phyloP scores from a whole-genome alignment of 2,113 vertebrate species.

The Edolisoma coerulescens region DNA sequence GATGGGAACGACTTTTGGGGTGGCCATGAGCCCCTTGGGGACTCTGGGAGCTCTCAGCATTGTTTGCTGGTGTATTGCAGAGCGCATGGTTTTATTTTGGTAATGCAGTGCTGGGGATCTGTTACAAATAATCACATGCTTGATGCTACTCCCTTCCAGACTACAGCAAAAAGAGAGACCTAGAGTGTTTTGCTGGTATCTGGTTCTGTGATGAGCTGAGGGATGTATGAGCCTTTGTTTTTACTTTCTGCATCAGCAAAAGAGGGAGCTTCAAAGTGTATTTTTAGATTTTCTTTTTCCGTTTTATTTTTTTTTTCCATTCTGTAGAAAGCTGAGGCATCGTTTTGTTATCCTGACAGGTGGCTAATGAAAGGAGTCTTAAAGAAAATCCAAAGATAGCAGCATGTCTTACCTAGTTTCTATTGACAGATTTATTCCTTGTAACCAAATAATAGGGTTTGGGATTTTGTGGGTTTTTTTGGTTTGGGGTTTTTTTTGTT shows the following conservation, averaged over 20 bases:
- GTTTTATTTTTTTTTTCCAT: background rate
- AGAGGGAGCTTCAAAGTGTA: background rate
- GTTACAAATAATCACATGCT: background rate
- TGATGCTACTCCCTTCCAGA: background rate
- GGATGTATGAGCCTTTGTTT: background rate
- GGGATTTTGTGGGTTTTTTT: background rate
- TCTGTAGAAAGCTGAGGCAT: background rate
- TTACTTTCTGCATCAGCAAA: background rate
- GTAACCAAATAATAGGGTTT: background rate
- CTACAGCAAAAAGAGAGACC: background rate
- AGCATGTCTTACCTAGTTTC: background rate
- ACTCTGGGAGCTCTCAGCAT: rapidly evolving
- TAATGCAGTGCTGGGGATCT: background rate
- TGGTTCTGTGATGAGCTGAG: background rate
- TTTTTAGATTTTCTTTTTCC: background rate
- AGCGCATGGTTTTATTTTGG: rapidly evolving
- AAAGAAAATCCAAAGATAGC: background rate
- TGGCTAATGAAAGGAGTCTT: background rate
- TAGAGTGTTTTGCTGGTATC: background rate
- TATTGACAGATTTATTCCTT: background rate
- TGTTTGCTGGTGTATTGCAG: background rate
- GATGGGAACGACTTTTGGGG: background rate
- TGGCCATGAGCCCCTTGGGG: rapidly evolving
- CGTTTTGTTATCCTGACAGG: background rate
- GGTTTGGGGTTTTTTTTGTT: background rate